Conservation (phyloP, 2,113 vertebrate genomes). For the Anser brachyrhynchus region DNA sequence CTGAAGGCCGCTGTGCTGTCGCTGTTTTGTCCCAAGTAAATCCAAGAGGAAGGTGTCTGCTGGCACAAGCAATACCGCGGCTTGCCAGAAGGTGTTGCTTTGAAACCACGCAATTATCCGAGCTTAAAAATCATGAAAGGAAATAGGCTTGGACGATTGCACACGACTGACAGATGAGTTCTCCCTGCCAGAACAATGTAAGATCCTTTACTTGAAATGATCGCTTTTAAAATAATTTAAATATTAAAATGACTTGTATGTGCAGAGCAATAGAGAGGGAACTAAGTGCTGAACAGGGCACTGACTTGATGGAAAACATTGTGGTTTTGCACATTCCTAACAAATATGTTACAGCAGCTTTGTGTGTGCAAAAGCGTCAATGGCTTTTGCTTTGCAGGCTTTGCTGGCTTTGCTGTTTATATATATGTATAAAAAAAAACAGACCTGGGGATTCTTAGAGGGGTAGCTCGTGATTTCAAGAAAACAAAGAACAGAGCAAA, state of each 20-base stretch:
- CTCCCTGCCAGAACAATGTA: not conserved
- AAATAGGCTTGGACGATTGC: not conserved
- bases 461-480: not conserved
- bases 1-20: not conserved
- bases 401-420: not conserved
- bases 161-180: not conserved
- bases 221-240: not conserved
- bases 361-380: not conserved
- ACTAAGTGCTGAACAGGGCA: not conserved
- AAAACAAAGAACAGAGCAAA: not conserved
- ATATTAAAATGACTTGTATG: not conserved
- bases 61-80: conserved; percentile 2
- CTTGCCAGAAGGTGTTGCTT: conserved; percentile 64
- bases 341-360: not conserved
- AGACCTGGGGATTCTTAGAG: not conserved
- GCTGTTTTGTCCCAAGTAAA: accelerated
- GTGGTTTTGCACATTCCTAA: not conserved
- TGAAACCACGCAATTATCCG: not conserved
- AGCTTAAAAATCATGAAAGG: not conserved
- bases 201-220: not conserved
- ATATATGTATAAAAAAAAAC: not conserved
- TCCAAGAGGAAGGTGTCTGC: not conserved
- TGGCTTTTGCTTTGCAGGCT: not conserved
- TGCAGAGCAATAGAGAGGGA: not conserved
- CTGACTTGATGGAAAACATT: accelerated